Evolutionary conservation across 2,888 invertebrate genomes (phyloP), one percentile per base, ranked within the genome.

Genomic region (Leptodirus hochenwartii): DNA sequence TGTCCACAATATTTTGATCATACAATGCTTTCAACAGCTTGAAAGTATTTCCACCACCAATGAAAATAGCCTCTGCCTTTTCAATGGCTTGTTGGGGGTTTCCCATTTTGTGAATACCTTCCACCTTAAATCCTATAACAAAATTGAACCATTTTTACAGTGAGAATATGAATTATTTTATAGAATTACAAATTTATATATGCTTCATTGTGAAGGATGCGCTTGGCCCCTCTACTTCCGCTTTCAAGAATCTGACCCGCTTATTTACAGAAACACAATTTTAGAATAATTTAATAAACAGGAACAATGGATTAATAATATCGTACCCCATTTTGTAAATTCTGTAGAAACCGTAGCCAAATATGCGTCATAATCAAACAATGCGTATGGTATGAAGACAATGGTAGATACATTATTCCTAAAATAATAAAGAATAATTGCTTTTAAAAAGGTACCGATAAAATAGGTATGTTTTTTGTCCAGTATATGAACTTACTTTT

Each of bases 21-120:
- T 80, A 79, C 4, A 82, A 52, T 1, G 62, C 59, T 49, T 74
- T 75, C 14, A 82, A 49, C 12, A 84, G 59, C 11, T 70, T 58
- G 51, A 82, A 84, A 13, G 81, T 80, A 47, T 84, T 84, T 25
- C 82, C 82, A 27, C 82, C 82, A 5, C 81, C 82, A 17, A 82
- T 54, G 51, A 76, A 81, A 40, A 82, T 66, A 15, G 75, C 74
- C 53, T 77, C 60, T 0, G 77, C 70, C 13, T 56, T 49, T 28
- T 58, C 51, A 1, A 79, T 54, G 12, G 72, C 71, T 31, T 57
- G 49, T 4, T 54, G 44, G 10, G 69, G 66, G 49, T 73, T 59
- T 5, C 57, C 34, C 34, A 55, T 56, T 14, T 61, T 60, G 47
- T 82, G 80, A 25, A 81, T 58, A 6, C 80, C 69, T 34, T 62